Percentiles rank a stretch among this genome's conserved stretches.
phyloP scores from a whole-genome alignment of 1,140 invertebrate genomes.

The Thaumetopoea pityocampa region DNA sequence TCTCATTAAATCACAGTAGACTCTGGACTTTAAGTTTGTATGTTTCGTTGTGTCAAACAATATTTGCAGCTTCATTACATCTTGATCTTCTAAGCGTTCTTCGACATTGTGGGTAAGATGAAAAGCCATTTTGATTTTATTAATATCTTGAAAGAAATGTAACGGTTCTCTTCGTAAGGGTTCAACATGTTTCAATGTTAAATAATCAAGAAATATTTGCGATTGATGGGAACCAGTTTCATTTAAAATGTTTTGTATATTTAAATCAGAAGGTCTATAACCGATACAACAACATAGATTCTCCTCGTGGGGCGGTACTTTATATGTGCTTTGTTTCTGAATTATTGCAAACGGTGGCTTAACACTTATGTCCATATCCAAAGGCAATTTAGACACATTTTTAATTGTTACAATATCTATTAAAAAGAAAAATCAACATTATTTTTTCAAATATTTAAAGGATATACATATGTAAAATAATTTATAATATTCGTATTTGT shows the following conservation, averaged over 20 bases:
- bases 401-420: conserved; percentile 62
- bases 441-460: neutral
- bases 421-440: conserved; percentile 1
- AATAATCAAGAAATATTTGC: conserved; percentile 48
- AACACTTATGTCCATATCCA: conserved; percentile 53
- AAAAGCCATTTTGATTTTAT: conserved; percentile 62
- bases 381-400: conserved; percentile 59
- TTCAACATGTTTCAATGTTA: conserved; percentile 50
- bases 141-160: conserved; percentile 60
- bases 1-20: conserved; percentile 54
- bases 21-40: conserved; percentile 45
- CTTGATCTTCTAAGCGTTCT: conserved; percentile 56
- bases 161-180: conserved; percentile 41
- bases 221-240: conserved; percentile 35
- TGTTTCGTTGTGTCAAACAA: conserved; percentile 64
- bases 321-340: conserved; percentile 48
- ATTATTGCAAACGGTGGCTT: conserved; percentile 61
- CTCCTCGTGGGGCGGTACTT: conserved; percentile 42
- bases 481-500: no score
- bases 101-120: conserved; percentile 46
- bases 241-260: conserved; percentile 36
- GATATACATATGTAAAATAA: neutral
- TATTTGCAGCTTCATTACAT: conserved; percentile 62
- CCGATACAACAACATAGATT: conserved; percentile 53
- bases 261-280: conserved; percentile 52